A percentile compares a stretch with the other conserved stretches of the same genome.
phyloP scores from a whole-genome alignment of 2,888 invertebrate species.

The Pollenia amentaria region DNA sequence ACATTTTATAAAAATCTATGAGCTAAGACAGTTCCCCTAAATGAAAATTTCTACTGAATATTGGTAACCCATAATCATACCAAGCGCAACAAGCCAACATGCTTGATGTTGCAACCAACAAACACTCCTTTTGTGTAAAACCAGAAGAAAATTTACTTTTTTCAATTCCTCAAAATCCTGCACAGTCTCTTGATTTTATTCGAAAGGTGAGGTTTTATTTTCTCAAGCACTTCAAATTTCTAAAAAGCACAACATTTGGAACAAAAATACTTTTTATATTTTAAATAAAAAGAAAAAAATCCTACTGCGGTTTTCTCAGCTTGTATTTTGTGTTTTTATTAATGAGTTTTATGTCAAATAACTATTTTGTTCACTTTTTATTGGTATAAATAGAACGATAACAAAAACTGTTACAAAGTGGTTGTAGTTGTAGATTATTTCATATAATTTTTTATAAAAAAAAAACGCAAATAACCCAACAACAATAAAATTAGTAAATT shows the following conservation, averaged over 20 bases:
- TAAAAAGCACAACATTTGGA: conserved; percentile 59
- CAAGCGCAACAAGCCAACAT: conserved; percentile 38
- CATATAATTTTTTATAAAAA: conserved; percentile 36
- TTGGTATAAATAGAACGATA: conserved; percentile 47
- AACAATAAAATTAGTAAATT: conserved; percentile 73
- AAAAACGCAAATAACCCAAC: conserved; percentile 39
- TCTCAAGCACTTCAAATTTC: conserved; percentile 70
- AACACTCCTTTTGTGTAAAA: conserved; percentile 71
- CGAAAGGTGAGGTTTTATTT: conserved; percentile 78
- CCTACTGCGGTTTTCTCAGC: conserved; percentile 11
- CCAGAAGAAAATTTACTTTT: conserved; percentile 69
- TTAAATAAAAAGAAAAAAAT: conserved; percentile 37
- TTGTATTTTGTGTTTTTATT: conserved; percentile 57
- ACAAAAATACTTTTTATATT: conserved; percentile 45
- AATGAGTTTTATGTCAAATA: conserved; percentile 50
- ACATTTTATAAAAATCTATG: too few relatives aligned
- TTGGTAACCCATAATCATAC: conserved; percentile 19
- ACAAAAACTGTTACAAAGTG: conserved; percentile 68
- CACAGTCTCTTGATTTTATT: conserved; percentile 77
- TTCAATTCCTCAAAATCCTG: conserved; percentile 70
- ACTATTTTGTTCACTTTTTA: conserved; percentile 34
- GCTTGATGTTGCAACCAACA: conserved; percentile 58
- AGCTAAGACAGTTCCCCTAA: too few relatives aligned
- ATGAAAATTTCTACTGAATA: neutral
- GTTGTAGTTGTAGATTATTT: conserved; percentile 39